phyloP scores from a whole-genome alignment of 64 coral and sea anemone genomes.

The Actinia tenebrosa region DNA sequence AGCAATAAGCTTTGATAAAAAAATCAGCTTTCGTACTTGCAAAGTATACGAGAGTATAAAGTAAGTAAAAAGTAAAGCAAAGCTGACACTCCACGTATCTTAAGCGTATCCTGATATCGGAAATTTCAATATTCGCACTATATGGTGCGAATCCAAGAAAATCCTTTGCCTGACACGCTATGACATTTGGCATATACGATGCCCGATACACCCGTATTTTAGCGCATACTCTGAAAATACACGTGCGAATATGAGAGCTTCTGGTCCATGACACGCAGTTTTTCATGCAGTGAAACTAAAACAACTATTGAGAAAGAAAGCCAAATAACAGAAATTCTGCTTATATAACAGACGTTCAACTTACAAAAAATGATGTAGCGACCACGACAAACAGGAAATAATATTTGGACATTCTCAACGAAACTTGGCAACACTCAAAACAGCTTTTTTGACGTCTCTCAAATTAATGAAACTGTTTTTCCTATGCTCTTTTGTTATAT shows the following conservation, averaged over 20 bases:
- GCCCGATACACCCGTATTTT: slow-evolving; percentile 4
- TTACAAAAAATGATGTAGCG: too few species aligned
- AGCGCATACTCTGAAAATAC: background rate
- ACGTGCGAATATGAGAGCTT: background rate
- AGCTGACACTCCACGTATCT: background rate
- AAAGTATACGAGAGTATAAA: slow-evolving; percentile 1
- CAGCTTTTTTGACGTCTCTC: too few species aligned
- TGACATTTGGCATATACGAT: background rate
- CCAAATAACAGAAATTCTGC: too few species aligned
- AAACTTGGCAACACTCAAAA: too few species aligned
- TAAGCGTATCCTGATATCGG: background rate
- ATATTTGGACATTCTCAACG: too few species aligned
- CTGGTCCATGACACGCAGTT: background rate
- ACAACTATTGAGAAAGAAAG: too few species aligned
- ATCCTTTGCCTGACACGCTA: background rate
- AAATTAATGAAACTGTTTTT: too few species aligned
- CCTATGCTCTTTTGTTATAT: too few species aligned
- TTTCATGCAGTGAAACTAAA: background rate
- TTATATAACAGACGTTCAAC: too few species aligned
- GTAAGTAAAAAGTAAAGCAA: background rate
- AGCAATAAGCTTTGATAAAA: background rate
- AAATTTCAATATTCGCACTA: background rate
- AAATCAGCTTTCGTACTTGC: background rate
- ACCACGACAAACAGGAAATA: too few species aligned
- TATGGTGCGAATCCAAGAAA: slow-evolving; percentile 14